Conservation (phyloP, 2,797 vertebrate species). For the Siniperca scherzeri region DNA sequence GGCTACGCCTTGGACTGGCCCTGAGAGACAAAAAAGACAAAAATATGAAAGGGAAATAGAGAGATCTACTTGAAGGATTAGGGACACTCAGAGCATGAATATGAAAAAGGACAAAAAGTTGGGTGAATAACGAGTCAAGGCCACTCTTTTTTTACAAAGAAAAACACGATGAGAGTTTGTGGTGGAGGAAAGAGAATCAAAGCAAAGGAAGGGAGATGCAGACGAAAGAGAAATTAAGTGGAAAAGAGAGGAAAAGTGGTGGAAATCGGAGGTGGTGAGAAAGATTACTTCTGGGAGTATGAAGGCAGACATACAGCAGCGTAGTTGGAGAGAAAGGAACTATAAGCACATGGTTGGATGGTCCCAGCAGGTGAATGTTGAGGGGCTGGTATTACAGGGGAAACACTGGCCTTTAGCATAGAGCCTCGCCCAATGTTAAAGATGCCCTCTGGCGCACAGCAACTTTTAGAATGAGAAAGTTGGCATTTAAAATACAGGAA, state of each 20-base stretch:
- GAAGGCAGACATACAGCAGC: conserved; percentile 13
- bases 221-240: conserved; percentile 35
- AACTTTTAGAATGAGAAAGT: conserved; percentile 55
- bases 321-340: conserved; percentile 28
- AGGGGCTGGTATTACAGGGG: conserved; percentile 57
- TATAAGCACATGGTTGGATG: conserved; percentile 40
- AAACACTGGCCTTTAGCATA: conserved; percentile 62
- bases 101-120: conserved; percentile 66
- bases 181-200: not conserved
- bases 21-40: conserved; percentile 49
- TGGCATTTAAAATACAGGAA: conserved; percentile 61
- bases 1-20: conserved; percentile 46
- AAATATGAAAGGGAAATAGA: conserved; percentile 45
- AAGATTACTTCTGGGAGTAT: conserved; percentile 45
- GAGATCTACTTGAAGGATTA: conserved; percentile 71
- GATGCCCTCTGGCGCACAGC: conserved; percentile 49
- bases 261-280: conserved; percentile 1
- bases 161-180: conserved; percentile 21
- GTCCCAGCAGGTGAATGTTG: conserved; percentile 68
- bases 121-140: conserved; percentile 33
- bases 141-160: not conserved
- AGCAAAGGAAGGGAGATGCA: not conserved
- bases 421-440: conserved; percentile 38
- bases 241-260: conserved; percentile 24
- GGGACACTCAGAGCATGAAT: conserved; percentile 48